These are phyloP conservation scores for Decapterus maruadsi DNA, from an alignment of 2,797 vertebrate genomes.

Conservation along the genomic window DNA sequence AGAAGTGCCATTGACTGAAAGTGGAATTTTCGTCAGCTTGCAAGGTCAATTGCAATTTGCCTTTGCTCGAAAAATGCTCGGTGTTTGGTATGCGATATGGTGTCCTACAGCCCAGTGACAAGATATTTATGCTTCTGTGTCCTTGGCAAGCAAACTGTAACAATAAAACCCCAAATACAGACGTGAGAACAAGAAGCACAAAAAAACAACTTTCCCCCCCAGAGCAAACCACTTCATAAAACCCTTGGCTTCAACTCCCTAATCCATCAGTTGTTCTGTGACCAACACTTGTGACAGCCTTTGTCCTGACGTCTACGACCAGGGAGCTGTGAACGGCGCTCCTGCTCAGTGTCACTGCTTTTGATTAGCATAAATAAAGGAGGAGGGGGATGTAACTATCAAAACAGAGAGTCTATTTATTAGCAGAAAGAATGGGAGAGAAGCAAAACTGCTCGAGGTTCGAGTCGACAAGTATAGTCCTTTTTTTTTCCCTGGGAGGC, in stretches of 20 bases:
- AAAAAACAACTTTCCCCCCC: conserved; percentile 57
- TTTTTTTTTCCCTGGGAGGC: conserved; percentile 73
- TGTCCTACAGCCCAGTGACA: conserved; percentile 35
- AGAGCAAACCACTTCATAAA: conserved; percentile 66
- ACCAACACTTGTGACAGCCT: conserved; percentile 84
- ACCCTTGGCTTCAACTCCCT: conserved; percentile 69
- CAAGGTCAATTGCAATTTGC: conserved; percentile 70
- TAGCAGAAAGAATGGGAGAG: conserved; percentile 61
- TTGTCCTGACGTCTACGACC: conserved; percentile 76
- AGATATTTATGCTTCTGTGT: conserved; percentile 56
- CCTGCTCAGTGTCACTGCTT: conserved; percentile 76
- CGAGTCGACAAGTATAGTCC: conserved; percentile 65
- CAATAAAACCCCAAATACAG: conserved; percentile 54
- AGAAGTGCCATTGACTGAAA: conserved; percentile 70
- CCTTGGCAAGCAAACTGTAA: conserved; percentile 55
- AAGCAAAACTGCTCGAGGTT: conserved; percentile 67
- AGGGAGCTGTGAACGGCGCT: conserved; percentile 68
- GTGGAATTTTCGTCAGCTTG: conserved; percentile 58
- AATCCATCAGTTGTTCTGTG: conserved; percentile 83
- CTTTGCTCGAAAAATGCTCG: conserved; percentile 21
- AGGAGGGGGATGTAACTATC: conserved; percentile 51
- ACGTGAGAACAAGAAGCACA: conserved; percentile 55
- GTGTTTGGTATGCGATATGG: conserved; percentile 29
- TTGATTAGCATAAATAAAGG: conserved; percentile 85
- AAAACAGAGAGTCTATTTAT: conserved; percentile 84